phyloP scores from a whole-genome alignment of 1,140 invertebrate genomes.

The Oryctes rhinoceros region DNA sequence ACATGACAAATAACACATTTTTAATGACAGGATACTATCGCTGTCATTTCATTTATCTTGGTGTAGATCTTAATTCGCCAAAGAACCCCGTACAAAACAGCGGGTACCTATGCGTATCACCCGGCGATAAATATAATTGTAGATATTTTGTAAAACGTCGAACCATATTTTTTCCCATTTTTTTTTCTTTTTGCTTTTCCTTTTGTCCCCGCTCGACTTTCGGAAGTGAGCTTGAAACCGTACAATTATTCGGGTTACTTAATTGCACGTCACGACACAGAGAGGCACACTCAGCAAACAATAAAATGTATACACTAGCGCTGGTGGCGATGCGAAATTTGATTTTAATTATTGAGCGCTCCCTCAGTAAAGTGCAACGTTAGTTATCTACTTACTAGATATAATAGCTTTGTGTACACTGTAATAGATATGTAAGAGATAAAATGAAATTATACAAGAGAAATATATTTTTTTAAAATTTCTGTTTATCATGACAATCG shows the following conservation, averaged over 20 bases:
- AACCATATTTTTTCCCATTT: neutral
- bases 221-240: neutral
- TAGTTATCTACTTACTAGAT: neutral
- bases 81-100: neutral
- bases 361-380: neutral
- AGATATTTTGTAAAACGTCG: slow-evolving; percentile 30
- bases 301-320: neutral
- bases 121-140: slow-evolving; percentile 2
- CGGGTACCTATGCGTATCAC: neutral
- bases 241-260: slow-evolving; percentile 11
- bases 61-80: neutral
- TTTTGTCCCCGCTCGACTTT: neutral
- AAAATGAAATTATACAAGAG: too few species aligned
- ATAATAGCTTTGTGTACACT: neutral
- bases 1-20: slow-evolving; percentile 10
- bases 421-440: too few species aligned
- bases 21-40: slow-evolving; percentile 28
- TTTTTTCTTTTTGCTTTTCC: neutral
- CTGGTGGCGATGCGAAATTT: neutral
- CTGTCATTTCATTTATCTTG: slow-evolving; percentile 18
- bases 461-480: too few species aligned
- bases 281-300: neutral
- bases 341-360: neutral
- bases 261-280: slow-evolving; percentile 11
- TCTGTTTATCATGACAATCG: too few species aligned